Base-by-base conservation (phyloP, 2,797 vertebrate species). In the Brotula barbata region DNA sequence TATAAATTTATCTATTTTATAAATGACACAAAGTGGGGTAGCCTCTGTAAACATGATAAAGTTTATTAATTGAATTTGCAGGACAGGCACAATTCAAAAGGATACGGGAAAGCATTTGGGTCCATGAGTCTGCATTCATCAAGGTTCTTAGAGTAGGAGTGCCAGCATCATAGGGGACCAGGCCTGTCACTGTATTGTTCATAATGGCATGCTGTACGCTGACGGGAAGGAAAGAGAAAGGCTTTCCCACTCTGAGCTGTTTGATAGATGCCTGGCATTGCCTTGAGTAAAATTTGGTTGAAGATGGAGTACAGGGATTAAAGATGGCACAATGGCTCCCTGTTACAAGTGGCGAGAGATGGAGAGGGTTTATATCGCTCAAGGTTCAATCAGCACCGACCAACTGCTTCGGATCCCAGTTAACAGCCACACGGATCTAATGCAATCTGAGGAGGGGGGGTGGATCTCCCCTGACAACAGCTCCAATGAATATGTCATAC, bases 361-460 rank as follows among this genome's bases (percentile, higher is more conserved):
- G 72, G 51, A 72, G 68, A 69, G 64, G 71, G 61, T 76, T 78
- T 65, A 57, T 58, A 58, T 72, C 71, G 53, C 62, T 64, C 55
- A 2, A 48, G 25, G 64, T 84, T 81, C 68, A 84, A 73, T 76
- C 78, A 42, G 61, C 58, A 16, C 64, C 42, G 44, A 55, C 52
- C 67, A 10, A 33, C 64, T 77, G 66, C 62, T 80, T 39, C 43
- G 3, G 47, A 50, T 60, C 57, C 53, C 25, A 15, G 34, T 57
- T 54, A 55, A 62, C 73, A 60, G 64, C 60, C 54, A 59, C 31
- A 20, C 48, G 43, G 41, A 46, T 37, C 56, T 47, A 53, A 78
- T 79, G 55, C 77, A 76, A 78, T 68, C 71, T 73, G 75, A 71
- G 64, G 73, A 69, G 65, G 75, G 11, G 42, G 21, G 5, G 14